These are phyloP conservation scores for Brenthis daphne DNA, from an alignment of 2,888 invertebrate genomes.

Conservation along the genomic window DNA sequence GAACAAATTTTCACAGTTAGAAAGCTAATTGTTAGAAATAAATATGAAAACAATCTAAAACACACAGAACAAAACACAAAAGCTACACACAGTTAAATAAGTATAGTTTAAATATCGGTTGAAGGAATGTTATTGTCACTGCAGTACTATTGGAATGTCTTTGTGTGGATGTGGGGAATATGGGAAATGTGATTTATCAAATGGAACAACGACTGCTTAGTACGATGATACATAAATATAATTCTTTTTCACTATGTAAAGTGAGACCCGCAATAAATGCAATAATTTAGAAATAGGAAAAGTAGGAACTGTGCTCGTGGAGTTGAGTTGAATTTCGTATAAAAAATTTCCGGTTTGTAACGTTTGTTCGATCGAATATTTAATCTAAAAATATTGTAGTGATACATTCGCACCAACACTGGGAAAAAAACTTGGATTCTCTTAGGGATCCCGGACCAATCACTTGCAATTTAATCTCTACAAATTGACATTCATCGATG, in stretches of 20 bases:
- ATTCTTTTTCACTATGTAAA: neutral
- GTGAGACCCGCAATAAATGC: conserved; percentile 4
- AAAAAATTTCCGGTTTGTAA: too few species aligned
- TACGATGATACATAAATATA: neutral
- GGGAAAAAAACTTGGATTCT: too few species aligned
- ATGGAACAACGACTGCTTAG: too few species aligned
- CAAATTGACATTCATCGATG: neutral
- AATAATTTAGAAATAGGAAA: neutral
- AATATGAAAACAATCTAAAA: conserved; percentile 50
- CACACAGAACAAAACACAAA: conserved; percentile 55
- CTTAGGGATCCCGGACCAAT: too few species aligned
- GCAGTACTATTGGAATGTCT: conserved; percentile 32
- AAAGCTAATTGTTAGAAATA: conserved; percentile 49
- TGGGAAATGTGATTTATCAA: neutral
- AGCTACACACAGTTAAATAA: conserved; percentile 46
- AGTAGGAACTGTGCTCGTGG: too few species aligned
- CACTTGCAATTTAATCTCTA: too few species aligned
- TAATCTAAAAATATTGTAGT: too few species aligned
- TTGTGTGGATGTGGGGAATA: conserved; percentile 16
- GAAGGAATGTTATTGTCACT: conserved; percentile 52
- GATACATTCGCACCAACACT: too few species aligned
- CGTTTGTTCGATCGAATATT: too few species aligned
- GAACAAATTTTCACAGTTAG: conserved; percentile 32
- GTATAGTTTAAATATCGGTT: conserved; percentile 33
- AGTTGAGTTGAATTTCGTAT: too few species aligned